Evolutionary conservation across 2,888 invertebrate genomes (phyloP), one percentile per base, ranked within the genome.

Genomic region (Pandemis cinnamomeana): DNA sequence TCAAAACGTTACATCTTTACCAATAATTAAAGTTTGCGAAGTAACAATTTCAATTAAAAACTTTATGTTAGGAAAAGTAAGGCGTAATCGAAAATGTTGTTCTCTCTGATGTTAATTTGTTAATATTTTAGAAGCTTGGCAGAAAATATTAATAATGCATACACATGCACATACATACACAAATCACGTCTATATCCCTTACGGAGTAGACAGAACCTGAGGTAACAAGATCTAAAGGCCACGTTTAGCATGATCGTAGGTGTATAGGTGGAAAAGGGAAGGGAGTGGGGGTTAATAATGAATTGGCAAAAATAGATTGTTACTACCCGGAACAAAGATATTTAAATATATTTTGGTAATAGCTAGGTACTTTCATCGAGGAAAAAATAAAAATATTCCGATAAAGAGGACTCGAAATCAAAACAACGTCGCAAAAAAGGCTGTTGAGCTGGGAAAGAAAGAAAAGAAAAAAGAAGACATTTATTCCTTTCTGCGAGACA

Each of bases 1-100:
- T 68, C 58, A 46, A 44, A 68, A 68, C 46, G 67, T 68, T 58
- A 68, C 58, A 68, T 68, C 67, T 67, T 67, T 68, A 68, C 44
- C 67, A 44, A 68, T 68, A 68, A 68, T 68, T 44, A 68, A 58
- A 68, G 67, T 58, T 53, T 27, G 27, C 53, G 41, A 55, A 67
- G 67, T 68, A 69, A 69, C 60, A 69, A 69, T 69, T 69, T 48
- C 60, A 61, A 69, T 69, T 69, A 69, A 61, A 61, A 61, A 48
- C n/a, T 69, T 69, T 69, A 5, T 8, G 27, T 6, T 44, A 53
- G 46, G 44, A 53, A 58, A 46, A 58, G 58, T 42, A 15, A 55
- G 53, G 20, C 15, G 55, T 27, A 58, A 58, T 68, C 46, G 55
- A 68, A 67, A 58, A 68, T 68, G 11, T 46, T 46, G 44, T 58